These are phyloP conservation scores for Datnioides undecimradiatus DNA, from an alignment of 2,113 vertebrate genomes.

Conservation along the genomic window DNA sequence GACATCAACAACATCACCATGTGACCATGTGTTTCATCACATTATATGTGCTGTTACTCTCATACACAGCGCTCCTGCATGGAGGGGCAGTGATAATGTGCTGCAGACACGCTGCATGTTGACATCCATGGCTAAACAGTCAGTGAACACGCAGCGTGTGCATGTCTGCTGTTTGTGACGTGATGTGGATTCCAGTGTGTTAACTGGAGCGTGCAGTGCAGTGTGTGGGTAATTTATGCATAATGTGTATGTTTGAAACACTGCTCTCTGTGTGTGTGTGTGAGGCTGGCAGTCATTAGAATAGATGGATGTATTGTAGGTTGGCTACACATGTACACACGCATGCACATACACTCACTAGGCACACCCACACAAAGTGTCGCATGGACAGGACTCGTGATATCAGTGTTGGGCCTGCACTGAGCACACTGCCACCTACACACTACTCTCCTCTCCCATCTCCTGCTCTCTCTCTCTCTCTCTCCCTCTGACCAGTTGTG, in stretches of 20 bases:
- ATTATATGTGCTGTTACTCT: too few relatives aligned
- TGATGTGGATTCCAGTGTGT: constrained; percentile 7
- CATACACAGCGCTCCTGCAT: neutral
- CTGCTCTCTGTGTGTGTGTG: neutral
- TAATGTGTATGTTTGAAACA: constrained; percentile 2
- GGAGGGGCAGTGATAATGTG: neutral
- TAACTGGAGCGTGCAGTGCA: constrained; percentile 23
- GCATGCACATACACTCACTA: neutral
- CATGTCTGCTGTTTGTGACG: neutral
- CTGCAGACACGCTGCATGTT: neutral
- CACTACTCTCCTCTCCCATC: neutral
- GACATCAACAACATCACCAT: neutral
- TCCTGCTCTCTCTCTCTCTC: neutral
- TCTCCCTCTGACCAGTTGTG: neutral
- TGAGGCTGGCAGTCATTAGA: neutral
- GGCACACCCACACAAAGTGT: too few relatives aligned
- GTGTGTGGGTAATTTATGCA: neutral
- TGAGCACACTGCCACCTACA: neutral
- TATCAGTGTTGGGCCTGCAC: neutral
- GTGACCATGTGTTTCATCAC: too few relatives aligned
- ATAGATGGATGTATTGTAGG: neutral
- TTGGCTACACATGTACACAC: neutral
- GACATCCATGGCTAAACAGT: constrained; percentile 4
- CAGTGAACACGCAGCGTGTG: constrained; percentile 7
- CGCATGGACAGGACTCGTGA: too few relatives aligned